Conservation (phyloP, 1,140 invertebrate species). For the Achatina immaculata region DNA sequence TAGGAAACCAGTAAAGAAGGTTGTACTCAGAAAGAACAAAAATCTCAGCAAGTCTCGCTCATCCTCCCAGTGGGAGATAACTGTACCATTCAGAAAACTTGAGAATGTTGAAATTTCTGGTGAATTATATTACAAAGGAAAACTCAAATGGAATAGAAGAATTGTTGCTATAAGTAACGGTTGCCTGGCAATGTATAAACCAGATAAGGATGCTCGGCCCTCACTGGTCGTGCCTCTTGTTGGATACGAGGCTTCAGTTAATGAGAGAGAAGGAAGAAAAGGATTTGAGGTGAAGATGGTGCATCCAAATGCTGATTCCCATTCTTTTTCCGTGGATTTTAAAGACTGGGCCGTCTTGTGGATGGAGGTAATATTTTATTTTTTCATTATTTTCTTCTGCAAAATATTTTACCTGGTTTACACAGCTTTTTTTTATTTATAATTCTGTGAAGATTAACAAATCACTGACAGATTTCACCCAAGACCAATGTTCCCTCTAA, state of each 20-base stretch:
- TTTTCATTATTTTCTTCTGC: too few species aligned
- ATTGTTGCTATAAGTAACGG: constrained; percentile 54
- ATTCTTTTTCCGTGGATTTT: constrained; percentile 54
- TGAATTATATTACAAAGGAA: constrained; percentile 54
- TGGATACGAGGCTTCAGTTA: constrained; percentile 48
- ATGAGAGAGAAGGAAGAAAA: constrained; percentile 46
- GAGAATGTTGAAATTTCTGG: constrained; percentile 54
- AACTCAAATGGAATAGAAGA: constrained; percentile 55
- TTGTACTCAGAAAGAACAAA: constrained; percentile 34
- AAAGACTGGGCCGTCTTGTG: constrained; percentile 56
- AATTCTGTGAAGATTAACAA: too few species aligned
- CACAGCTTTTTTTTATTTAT: too few species aligned
- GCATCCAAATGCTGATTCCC: constrained; percentile 49
- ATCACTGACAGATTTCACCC: too few species aligned
- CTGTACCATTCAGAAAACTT: constrained; percentile 50
- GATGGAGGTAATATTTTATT: constrained; percentile 50
- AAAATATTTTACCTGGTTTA: too few species aligned
- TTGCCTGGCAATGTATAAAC: constrained; percentile 56
- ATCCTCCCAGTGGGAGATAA: constrained; percentile 56
- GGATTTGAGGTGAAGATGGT: constrained; percentile 56
- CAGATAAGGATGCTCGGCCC: constrained; percentile 53
- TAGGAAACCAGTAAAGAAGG: constrained; percentile 16
- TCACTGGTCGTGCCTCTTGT: constrained; percentile 50
- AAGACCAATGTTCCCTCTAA: too few species aligned
- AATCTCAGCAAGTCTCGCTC: constrained; percentile 48